phyloP scores from a whole-genome alignment of 1,140 invertebrate genomes.

The Atta colombica region DNA sequence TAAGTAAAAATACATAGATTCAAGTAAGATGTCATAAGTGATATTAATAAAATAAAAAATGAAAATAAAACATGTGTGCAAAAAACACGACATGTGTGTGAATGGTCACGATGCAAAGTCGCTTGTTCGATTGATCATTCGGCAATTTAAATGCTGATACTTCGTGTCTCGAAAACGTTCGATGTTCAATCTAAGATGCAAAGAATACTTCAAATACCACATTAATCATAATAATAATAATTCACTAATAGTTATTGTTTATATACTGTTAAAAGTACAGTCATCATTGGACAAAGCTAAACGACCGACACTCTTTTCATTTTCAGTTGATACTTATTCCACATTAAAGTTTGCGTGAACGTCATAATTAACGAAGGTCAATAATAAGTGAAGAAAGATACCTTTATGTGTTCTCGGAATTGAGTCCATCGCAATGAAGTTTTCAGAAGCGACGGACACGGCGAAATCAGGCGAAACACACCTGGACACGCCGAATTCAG shows the following conservation, averaged over 20 bases:
- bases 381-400: slow-evolving; percentile 67
- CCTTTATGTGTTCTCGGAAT: slow-evolving; percentile 93
- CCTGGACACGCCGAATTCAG: slow-evolving; percentile 11
- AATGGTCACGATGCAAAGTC: neutral
- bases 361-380: slow-evolving; percentile 31
- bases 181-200: neutral
- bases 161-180: neutral
- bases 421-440: slow-evolving; percentile 88
- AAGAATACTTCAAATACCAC: neutral
- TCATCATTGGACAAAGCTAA: neutral
- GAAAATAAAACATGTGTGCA: neutral
- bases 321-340: neutral
- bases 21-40: neutral
- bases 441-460: neutral
- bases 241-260: too few species aligned
- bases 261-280: neutral
- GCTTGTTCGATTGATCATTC: neutral
- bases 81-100: neutral
- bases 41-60: neutral
- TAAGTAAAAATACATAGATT: neutral
- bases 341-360: neutral
- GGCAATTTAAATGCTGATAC: neutral
- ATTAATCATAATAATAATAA: neutral
- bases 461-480: neutral
- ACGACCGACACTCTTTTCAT: neutral